These are phyloP conservation scores for Tigriopus japonicus DNA, from an alignment of 1,140 invertebrate genomes.

Conservation along the genomic window DNA sequence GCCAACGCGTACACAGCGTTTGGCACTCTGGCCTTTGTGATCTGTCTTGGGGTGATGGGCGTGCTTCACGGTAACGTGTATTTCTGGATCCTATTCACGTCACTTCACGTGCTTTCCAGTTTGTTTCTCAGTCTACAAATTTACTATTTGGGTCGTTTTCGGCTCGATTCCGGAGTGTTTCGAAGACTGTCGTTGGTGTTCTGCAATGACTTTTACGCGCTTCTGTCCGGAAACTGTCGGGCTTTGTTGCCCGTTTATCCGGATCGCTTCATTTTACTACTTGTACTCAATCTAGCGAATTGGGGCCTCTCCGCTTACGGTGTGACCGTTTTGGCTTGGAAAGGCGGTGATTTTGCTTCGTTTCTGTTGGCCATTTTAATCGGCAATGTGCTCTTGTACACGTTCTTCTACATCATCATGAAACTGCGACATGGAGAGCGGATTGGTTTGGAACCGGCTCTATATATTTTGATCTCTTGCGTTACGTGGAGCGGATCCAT, in stretches of 20 bases:
- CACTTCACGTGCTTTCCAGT: conserved; percentile 45
- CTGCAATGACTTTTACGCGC: not conserved
- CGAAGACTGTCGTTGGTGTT: not conserved
- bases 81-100: conserved; percentile 58
- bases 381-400: conserved; percentile 62
- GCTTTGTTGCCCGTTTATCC: not conserved
- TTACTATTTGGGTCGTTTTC: conserved; percentile 55
- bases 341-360: conserved; percentile 27
- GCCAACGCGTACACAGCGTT: conserved; percentile 63
- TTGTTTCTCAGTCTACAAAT: conserved; percentile 56
- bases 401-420: conserved; percentile 63
- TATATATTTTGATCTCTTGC: not conserved
- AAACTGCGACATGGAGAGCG: conserved; percentile 38
- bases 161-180: not conserved
- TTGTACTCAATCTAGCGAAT: conserved; percentile 55
- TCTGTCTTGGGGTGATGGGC: conserved; percentile 60
- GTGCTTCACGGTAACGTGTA: not conserved
- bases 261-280: conserved; percentile 16
- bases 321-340: not conserved
- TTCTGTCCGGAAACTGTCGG: not conserved
- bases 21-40: conserved; percentile 51
- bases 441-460: not conserved
- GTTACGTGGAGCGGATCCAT: not conserved
- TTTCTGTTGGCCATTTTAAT: conserved; percentile 63
- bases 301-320: conserved; percentile 37